phyloP scores from a whole-genome alignment of 2,797 vertebrate genomes.

The Arctocebus calabarensis region DNA sequence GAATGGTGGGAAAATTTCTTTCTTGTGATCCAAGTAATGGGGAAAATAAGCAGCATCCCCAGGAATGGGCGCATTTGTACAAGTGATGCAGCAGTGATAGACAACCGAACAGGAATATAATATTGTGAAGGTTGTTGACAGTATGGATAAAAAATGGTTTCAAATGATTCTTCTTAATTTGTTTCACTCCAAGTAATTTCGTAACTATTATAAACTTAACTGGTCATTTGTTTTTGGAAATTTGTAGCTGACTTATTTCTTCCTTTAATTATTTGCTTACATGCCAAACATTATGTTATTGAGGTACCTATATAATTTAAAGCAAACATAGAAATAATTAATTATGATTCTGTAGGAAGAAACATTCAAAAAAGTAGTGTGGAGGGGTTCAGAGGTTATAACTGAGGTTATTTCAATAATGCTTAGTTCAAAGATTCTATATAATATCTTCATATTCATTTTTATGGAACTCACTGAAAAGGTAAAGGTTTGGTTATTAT shows the following conservation, averaged over 20 bases:
- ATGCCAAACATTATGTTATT: not conserved
- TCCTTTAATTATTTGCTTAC: not conserved
- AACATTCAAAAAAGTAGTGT: not conserved
- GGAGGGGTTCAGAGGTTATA: not conserved
- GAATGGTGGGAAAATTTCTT: not conserved
- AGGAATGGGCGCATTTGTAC: not conserved
- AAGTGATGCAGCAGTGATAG: not conserved
- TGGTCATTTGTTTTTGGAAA: not conserved
- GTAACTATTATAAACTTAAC: not conserved
- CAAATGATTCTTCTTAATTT: conserved; percentile 12
- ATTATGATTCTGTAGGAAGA: conserved; percentile 8
- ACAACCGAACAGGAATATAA: not conserved
- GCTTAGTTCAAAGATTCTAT: not conserved
- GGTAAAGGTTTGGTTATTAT: not conserved
- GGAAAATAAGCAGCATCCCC: not conserved
- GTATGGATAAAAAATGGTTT: not conserved
- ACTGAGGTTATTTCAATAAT: not conserved
- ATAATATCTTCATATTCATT: not conserved
- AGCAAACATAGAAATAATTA: conserved; percentile 29
- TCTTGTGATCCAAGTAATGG: not conserved
- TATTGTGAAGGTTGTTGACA: not conserved
- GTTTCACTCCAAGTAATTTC: not conserved
- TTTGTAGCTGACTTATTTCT: not conserved
- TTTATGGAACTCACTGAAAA: not conserved
- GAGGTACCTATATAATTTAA: conserved; percentile 2